Evolutionary conservation across 2,797 vertebrate genomes (phyloP).

Genomic region (Sparus aurata): DNA sequence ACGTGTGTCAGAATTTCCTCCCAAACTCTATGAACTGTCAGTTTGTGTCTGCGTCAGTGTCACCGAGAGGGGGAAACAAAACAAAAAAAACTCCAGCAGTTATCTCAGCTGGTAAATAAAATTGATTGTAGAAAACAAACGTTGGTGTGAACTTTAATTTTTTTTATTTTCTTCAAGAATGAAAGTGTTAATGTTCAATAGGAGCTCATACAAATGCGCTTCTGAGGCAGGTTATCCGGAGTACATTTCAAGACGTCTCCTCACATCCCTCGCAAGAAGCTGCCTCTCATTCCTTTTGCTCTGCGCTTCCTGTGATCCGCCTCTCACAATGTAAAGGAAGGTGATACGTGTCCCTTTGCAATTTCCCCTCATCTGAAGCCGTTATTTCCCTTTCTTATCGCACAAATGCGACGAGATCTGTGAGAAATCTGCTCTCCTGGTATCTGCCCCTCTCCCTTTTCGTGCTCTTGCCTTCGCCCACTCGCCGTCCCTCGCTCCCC

Average conservation of each 20-base stretch:
- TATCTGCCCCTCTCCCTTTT: constrained; percentile 56
- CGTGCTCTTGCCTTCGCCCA: constrained; percentile 55
- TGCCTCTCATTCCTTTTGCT: constrained; percentile 41
- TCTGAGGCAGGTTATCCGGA: constrained; percentile 53
- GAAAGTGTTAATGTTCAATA: constrained; percentile 45
- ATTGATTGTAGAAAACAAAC: constrained; percentile 33
- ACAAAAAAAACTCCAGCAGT: not conserved
- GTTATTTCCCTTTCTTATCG: constrained; percentile 64
- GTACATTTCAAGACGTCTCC: constrained; percentile 54
- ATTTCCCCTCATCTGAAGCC: constrained; percentile 62
- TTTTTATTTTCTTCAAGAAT: constrained; percentile 11
- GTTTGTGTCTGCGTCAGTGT: constrained; percentile 15
- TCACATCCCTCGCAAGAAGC: constrained; percentile 49
- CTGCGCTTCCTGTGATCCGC: constrained; percentile 60
- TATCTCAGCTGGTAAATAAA: constrained; percentile 31
- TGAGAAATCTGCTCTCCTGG: constrained; percentile 58
- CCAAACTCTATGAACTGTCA: constrained; percentile 41
- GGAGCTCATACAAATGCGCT: constrained; percentile 51
- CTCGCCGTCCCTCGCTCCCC: constrained; percentile 58
- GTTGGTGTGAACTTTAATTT: constrained; percentile 32
- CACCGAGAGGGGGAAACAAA: not conserved
- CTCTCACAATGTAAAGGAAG: constrained; percentile 64
- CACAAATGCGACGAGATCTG: constrained; percentile 57
- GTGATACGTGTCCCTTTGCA: constrained; percentile 63
- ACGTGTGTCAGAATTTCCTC: constrained; percentile 28